A percentile compares a stretch with the other conserved stretches of the same genome.
These are phyloP conservation scores for Nyctereutes procyonoides DNA, from an alignment of 2,113 vertebrate genomes.

Conservation along the genomic window DNA sequence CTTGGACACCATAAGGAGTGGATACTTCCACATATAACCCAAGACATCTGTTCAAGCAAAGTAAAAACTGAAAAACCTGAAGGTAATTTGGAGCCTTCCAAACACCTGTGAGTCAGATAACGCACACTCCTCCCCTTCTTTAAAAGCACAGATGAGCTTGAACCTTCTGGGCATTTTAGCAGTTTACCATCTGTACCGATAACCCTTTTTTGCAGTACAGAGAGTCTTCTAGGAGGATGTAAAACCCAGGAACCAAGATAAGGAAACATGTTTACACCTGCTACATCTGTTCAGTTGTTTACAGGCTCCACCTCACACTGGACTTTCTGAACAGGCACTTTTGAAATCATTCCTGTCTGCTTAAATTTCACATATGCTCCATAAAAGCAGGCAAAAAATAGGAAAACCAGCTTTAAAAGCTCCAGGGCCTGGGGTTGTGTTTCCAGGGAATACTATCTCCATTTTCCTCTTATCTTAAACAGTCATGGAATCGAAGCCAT, in stretches of 20 bases:
- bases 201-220: slow-evolving; percentile 82
- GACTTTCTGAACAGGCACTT: slow-evolving; percentile 74
- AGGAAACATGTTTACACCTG: slow-evolving; percentile 87
- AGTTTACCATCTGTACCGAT: slow-evolving; percentile 89
- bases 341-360: slow-evolving; percentile 76
- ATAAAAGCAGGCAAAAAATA: slow-evolving; percentile 62
- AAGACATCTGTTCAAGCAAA: slow-evolving; percentile 85
- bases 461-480: slow-evolving; percentile 55
- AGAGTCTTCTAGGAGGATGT: slow-evolving; percentile 87
- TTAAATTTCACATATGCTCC: slow-evolving; percentile 72
- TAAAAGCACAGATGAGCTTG: slow-evolving; percentile 86
- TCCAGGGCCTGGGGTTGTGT: neutral
- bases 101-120: slow-evolving; percentile 88
- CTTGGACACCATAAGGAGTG: slow-evolving; percentile 83
- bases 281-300: slow-evolving; percentile 85
- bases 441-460: slow-evolving; percentile 63
- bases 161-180: slow-evolving; percentile 89
- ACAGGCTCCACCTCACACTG: slow-evolving; percentile 75
- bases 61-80: slow-evolving; percentile 78
- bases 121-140: slow-evolving; percentile 83
- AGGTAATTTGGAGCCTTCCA: slow-evolving; percentile 82
- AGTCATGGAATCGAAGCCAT: slow-evolving; percentile 49
- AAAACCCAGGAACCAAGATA: slow-evolving; percentile 85
- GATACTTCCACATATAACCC: slow-evolving; percentile 75
- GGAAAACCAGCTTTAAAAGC: slow-evolving; percentile 70